These are phyloP conservation scores for Acanthacorydalis orientalis DNA, from an alignment of 2,888 invertebrate species.

Conservation along the genomic window DNA sequence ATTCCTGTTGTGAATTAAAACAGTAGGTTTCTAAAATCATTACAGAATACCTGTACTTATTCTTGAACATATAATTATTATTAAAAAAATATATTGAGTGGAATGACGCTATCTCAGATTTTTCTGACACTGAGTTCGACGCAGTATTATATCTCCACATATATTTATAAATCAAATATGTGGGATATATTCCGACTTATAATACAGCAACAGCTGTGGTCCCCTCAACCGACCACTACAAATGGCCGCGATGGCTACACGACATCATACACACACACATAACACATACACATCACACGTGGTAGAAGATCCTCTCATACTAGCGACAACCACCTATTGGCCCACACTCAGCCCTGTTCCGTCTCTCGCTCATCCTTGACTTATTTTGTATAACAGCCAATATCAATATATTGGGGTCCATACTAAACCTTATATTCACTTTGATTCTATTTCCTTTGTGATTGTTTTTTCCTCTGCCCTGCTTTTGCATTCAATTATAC, in stretches of 20 bases:
- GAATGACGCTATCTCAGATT: no score
- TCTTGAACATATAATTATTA: no score
- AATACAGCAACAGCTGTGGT: neutral
- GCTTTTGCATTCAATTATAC: neutral
- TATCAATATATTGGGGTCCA: neutral
- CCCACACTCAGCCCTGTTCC: neutral
- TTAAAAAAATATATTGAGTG: no score
- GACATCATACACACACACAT: neutral
- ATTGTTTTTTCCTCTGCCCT: neutral
- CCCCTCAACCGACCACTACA: neutral
- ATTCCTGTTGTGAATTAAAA: no score
- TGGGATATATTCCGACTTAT: slow-evolving; percentile 1
- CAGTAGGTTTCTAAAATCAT: no score
- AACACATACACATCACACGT: neutral
- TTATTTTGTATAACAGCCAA: no score
- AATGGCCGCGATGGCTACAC: neutral
- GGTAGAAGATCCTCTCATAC: neutral
- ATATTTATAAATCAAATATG: slow-evolving; percentile 3
- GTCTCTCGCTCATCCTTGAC: no score
- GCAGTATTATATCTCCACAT: neutral
- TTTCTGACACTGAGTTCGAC: no score
- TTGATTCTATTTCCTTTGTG: neutral
- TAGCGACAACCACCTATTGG: neutral
- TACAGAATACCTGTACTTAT: no score
- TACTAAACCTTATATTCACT: neutral